A percentile compares a stretch with the other conserved stretches of the same genome.
Conservation (phyloP, 2,888 invertebrate genomes). For the Stratiomys singularior region DNA sequence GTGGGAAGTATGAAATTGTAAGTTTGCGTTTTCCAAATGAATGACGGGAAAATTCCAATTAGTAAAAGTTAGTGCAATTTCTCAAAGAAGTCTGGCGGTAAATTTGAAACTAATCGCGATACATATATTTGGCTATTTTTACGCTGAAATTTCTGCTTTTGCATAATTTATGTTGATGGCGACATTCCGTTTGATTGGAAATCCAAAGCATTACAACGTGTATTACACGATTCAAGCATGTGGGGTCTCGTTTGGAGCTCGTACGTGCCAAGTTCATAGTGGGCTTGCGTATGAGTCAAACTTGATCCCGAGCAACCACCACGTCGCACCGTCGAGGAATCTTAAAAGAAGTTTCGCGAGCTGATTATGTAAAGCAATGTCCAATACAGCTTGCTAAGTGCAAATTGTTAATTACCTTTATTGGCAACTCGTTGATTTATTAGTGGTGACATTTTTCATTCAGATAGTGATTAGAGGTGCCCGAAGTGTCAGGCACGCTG, state of each 20-base stretch:
- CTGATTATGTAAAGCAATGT: constrained; percentile 41
- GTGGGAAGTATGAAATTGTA: no score
- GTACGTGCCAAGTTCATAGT: neutral
- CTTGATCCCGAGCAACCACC: neutral
- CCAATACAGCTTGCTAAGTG: constrained; percentile 43
- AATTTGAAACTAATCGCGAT: no score
- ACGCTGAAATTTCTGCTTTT: no score
- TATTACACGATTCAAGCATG: neutral
- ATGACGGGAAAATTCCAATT: no score
- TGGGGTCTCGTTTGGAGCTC: neutral
- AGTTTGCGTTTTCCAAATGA: no score
- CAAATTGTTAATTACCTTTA: constrained; percentile 43
- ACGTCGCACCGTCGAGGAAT: constrained; percentile 1
- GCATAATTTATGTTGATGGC: no score
- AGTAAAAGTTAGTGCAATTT: no score
- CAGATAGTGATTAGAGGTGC: constrained; percentile 46
- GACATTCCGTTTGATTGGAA: no score
- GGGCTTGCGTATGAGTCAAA: neutral
- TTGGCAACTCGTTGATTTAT: constrained; percentile 46
- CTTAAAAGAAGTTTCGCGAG: constrained; percentile 23
- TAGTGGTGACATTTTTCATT: constrained; percentile 44
- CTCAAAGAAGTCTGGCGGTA: no score
- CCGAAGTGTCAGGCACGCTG: constrained; percentile 35
- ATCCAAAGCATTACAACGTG: neutral
- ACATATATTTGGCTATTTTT: no score